Percentiles rank a stretch among this genome's conserved stretches.
Conservation (phyloP, 2,113 vertebrate genomes). For the Plectropomus leopardus region DNA sequence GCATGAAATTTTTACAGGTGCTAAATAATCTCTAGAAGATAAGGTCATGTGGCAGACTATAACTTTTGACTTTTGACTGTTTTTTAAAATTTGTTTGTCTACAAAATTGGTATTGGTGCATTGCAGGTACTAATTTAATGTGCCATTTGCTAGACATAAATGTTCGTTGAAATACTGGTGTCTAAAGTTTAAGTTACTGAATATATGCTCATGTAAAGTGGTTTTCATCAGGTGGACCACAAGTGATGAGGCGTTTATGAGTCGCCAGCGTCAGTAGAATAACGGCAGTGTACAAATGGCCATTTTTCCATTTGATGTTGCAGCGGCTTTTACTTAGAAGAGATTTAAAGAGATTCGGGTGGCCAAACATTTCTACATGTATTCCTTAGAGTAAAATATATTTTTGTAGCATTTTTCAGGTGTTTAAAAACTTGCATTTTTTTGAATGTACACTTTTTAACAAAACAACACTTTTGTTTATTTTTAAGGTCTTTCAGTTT, state of each 20-base stretch:
- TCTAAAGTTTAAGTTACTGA: not conserved
- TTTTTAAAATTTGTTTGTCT: slow-evolving; percentile 4
- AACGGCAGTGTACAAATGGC: not conserved
- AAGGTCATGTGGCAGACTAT: not conserved
- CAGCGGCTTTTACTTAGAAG: not conserved
- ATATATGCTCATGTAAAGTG: not conserved
- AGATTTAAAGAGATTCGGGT: not conserved
- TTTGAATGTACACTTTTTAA: slow-evolving; percentile 9
- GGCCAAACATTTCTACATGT: slow-evolving; percentile 31
- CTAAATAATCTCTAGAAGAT: not conserved
- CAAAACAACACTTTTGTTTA: not conserved
- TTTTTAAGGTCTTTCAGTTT: slow-evolving; percentile 26
- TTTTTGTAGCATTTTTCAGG: slow-evolving; percentile 40
- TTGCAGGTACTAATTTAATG: not conserved
- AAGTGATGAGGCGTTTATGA: not conserved
- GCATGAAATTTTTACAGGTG: not conserved
- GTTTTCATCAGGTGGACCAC: not conserved
- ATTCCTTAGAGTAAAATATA: slow-evolving; percentile 2
- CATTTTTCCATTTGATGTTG: not conserved
- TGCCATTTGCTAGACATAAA: not conserved
- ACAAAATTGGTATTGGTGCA: not conserved
- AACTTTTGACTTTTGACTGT: not conserved
- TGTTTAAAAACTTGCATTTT: not conserved
- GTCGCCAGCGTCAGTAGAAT: not conserved
- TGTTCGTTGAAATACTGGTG: not conserved